phyloP scores from a whole-genome alignment of 2,888 invertebrate genomes.

The Hypsopygia costalis region DNA sequence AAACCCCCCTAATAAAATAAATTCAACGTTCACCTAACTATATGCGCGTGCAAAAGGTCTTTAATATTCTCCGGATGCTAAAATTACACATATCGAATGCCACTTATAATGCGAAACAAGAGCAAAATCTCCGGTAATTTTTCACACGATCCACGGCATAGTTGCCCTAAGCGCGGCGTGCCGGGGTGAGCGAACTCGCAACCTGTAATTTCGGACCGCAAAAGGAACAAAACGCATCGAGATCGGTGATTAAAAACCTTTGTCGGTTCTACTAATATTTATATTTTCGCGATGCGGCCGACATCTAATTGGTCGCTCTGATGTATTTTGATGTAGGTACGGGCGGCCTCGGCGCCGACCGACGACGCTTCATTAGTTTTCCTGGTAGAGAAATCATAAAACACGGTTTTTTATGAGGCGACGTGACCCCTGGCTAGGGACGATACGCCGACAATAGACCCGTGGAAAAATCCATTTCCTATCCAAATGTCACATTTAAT shows the following conservation, averaged over 20 bases:
- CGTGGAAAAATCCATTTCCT: conserved; percentile 52
- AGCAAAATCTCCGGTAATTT: conserved; percentile 71
- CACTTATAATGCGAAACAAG: conserved; percentile 70
- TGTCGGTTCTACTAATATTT: conserved; percentile 81
- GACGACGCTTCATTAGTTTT: conserved; percentile 73
- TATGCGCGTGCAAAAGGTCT: conserved; percentile 32
- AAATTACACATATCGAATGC: conserved; percentile 71
- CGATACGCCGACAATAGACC: conserved; percentile 44
- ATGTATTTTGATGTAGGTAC: conserved; percentile 62
- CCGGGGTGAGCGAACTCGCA: conserved; percentile 75
- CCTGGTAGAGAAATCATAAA: conserved; percentile 73
- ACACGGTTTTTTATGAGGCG: conserved; percentile 62
- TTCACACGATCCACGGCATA: conserved; percentile 77
- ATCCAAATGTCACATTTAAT: conserved; percentile 20
- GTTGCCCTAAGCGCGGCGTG: conserved; percentile 74
- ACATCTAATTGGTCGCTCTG: conserved; percentile 74
- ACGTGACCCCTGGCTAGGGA: conserved; percentile 46
- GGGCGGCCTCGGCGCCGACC: conserved; percentile 54
- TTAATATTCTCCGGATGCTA: conserved; percentile 58
- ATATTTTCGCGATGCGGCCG: conserved; percentile 77
- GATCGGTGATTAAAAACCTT: conserved; percentile 80
- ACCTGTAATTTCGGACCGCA: conserved; percentile 80
- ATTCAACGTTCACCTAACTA: conserved; percentile 26
- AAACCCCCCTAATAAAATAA: conserved; percentile 14
- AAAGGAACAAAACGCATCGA: conserved; percentile 73